Evolutionary conservation across 2,888 invertebrate species (phyloP), one percentile per base, ranked within the genome.

Genomic region (Parapristionchus giblindavisi): DNA sequence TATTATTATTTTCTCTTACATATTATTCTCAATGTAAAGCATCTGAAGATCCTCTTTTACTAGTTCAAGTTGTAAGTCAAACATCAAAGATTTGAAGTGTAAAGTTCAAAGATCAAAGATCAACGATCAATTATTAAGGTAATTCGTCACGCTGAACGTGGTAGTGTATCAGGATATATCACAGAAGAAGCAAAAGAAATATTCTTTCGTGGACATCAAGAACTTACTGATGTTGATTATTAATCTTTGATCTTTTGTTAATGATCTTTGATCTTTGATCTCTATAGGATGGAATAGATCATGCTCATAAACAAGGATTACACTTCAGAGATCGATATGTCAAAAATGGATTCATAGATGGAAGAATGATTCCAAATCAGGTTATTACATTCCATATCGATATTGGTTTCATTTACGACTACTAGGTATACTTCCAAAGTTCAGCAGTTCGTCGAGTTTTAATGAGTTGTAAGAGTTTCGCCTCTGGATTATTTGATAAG

Each of bases 401-500:
- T 32, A 27, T 24, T 6, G 8, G 8, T 43, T 43, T 14, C 8
- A 43, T 43, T 61, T 5, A 8, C 1, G 2, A 27, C 14, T 65
- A 29, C 11, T 32, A 65, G 63, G 21, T 65, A 32, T 65, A 65
- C 63, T 65, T 65, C 43, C 63, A 65, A 65, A 43, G 43, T n/a
- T 65, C 63, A n/a, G 63, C 43, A 0, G 63, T 65, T 0, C 40
- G 36, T 17, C 40, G 63, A 24, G 63, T 65, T 14, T n/a, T 65
- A 27, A 65, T 65, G 63, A 65, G 63, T 27, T 40, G 43, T 14
- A 65, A 65, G 63, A 65, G 63, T 6, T 65, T 65, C 43, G 63
- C 63, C 6, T 21, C 63, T 2, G 63, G 63, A 21, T 21, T 65
- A 4, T 65, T 65, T 27, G 63, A 65, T 27, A 65, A 65, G 63